Evolutionary conservation across 2,113 vertebrate species (phyloP).

Genomic region (Coptodon bakossiorum): DNA sequence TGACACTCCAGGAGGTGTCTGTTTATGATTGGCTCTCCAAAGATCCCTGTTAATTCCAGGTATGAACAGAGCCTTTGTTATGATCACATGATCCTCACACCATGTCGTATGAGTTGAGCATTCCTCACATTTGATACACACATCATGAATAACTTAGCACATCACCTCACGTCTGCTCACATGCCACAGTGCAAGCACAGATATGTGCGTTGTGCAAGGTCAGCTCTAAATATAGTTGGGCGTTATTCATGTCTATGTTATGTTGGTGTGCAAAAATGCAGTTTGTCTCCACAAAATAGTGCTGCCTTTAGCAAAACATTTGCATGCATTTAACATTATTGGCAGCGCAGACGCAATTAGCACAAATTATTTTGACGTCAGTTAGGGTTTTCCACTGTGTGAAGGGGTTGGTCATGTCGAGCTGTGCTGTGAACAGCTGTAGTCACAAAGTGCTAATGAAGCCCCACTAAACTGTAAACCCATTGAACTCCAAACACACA

Average conservation of each 20-base stretch:
- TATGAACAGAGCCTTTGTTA: neutral
- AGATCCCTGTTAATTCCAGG: neutral
- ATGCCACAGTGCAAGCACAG: neutral
- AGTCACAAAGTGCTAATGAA: neutral
- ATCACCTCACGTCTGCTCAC: neutral
- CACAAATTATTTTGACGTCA: neutral
- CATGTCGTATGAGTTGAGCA: neutral
- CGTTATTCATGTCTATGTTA: neutral
- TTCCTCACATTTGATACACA: neutral
- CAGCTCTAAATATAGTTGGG: neutral
- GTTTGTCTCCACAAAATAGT: neutral
- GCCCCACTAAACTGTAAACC: neutral
- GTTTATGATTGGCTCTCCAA: neutral
- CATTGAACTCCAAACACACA: neutral
- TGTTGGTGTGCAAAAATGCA: neutral
- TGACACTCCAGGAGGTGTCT: neutral
- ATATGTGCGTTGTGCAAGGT: neutral
- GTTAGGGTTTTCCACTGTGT: neutral
- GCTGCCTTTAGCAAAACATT: neutral
- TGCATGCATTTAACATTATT: neutral
- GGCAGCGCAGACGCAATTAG: neutral
- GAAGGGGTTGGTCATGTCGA: neutral
- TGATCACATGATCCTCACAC: neutral
- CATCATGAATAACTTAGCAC: slow-evolving; percentile 17
- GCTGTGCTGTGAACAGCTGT: neutral